Percentiles rank a stretch among this genome's conserved stretches.
phyloP scores from a whole-genome alignment of 2,113 vertebrate genomes.

The Ia io region DNA sequence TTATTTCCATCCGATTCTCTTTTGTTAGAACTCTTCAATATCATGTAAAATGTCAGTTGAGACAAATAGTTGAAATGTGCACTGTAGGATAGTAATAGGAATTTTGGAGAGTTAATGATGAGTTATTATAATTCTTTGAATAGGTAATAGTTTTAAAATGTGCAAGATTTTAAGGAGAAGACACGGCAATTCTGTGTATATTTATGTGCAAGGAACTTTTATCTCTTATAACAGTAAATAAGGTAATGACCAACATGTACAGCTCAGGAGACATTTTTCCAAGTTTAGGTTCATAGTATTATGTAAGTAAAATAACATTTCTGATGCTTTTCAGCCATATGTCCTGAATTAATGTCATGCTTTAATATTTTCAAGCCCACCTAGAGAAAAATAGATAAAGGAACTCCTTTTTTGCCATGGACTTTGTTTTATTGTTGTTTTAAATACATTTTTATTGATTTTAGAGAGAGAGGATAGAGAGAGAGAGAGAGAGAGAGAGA shows the following conservation, averaged over 20 bases:
- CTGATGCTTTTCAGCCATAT: neutral
- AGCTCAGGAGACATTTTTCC: neutral
- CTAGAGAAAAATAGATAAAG: neutral
- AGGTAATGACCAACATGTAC: neutral
- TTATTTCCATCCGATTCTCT: neutral
- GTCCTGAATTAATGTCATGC: neutral
- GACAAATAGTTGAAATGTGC: neutral
- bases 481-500: too few relatives aligned
- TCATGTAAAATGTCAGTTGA: neutral
- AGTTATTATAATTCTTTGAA: neutral
- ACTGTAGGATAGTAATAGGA: neutral
- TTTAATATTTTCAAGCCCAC: neutral
- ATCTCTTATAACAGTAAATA: neutral
- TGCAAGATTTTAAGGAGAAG: constrained; percentile 6
- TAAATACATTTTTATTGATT: too few relatives aligned
- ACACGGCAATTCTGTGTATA: neutral
- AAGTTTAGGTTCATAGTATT: neutral
- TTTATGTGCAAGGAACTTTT: neutral
- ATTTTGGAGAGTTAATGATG: neutral
- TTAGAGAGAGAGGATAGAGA: too few relatives aligned
- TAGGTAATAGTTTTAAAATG: neutral
- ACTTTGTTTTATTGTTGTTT: neutral
- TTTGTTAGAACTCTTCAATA: neutral
- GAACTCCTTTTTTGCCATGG: neutral
- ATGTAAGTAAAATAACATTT: neutral